A percentile compares a stretch with the other conserved stretches of the same genome.
These are phyloP conservation scores for Ptilonorhynchus violaceus DNA, from an alignment of 2,113 vertebrate genomes.

Conservation along the genomic window DNA sequence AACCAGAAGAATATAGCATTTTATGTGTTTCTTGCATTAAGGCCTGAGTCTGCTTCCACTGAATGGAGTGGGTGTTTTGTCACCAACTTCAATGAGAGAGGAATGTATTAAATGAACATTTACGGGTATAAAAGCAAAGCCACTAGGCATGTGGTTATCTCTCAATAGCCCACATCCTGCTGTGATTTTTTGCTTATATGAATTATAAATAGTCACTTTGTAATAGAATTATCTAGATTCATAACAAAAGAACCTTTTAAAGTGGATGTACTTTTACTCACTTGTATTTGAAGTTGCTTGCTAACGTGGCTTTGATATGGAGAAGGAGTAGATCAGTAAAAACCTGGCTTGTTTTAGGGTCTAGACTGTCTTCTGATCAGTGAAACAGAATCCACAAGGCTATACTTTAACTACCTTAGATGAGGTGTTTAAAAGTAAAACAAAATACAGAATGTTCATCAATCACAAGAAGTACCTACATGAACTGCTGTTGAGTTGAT, in stretches of 20 bases:
- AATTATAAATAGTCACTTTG: slow-evolving; percentile 11
- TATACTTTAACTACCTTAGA: neutral
- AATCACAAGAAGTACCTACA: neutral
- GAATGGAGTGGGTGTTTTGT: neutral
- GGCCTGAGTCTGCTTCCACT: neutral
- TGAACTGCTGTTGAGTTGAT: neutral
- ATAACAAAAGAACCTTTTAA: neutral
- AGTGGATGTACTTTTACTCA: neutral
- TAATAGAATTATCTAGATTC: neutral
- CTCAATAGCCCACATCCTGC: slow-evolving; percentile 14
- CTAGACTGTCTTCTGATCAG: neutral
- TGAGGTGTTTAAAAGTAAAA: neutral
- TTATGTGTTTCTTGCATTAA: neutral
- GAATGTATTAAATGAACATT: neutral
- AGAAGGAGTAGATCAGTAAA: neutral
- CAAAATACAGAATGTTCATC: neutral
- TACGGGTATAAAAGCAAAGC: slow-evolving; percentile 3
- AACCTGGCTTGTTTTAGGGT: neutral
- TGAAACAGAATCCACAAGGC: neutral
- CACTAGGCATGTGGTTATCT: slow-evolving; percentile 12
- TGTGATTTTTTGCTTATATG: neutral
- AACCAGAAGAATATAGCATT: neutral
- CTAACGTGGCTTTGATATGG: neutral
- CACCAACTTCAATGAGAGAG: neutral
- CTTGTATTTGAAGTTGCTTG: neutral